phyloP scores from a whole-genome alignment of 2,797 vertebrate species.

The Phrynocephalus vlangalii region DNA sequence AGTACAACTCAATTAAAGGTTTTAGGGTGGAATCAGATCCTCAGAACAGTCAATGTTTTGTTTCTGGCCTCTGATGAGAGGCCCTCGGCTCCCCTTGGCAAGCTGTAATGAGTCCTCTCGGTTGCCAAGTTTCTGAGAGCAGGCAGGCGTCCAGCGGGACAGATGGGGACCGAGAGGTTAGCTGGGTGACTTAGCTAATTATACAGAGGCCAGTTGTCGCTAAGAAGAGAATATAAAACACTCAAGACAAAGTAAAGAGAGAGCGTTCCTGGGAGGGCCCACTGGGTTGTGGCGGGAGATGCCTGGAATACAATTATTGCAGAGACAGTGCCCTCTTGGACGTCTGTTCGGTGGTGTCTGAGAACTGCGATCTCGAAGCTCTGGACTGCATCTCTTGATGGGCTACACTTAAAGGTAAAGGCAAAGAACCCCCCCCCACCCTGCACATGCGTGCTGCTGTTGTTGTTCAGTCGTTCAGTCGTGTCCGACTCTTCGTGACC shows the following conservation, averaged over 20 bases:
- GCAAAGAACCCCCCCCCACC: no score
- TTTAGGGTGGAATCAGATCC: not conserved
- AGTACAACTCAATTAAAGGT: slow-evolving; percentile 15
- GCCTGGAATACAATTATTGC: no score
- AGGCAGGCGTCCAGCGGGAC: not conserved
- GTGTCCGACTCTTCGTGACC: no score
- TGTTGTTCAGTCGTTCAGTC: no score
- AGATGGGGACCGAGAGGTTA: not conserved
- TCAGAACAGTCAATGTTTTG: not conserved
- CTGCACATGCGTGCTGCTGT: no score
- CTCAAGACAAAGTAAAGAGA: not conserved
- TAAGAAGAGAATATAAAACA: not conserved
- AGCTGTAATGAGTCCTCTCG: not conserved
- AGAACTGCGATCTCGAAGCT: no score
- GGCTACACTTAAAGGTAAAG: no score
- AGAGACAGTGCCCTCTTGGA: no score
- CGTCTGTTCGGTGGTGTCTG: no score
- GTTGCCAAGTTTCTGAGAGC: not conserved
- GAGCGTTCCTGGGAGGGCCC: not conserved
- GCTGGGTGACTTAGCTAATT: not conserved
- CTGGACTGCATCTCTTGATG: no score
- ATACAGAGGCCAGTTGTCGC: no score
- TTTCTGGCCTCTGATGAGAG: not conserved
- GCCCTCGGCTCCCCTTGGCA: not conserved
- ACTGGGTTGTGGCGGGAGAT: no score